Evolutionary conservation across 2,888 invertebrate genomes (phyloP).

Genomic region (Aporophyla lueneburgensis): DNA sequence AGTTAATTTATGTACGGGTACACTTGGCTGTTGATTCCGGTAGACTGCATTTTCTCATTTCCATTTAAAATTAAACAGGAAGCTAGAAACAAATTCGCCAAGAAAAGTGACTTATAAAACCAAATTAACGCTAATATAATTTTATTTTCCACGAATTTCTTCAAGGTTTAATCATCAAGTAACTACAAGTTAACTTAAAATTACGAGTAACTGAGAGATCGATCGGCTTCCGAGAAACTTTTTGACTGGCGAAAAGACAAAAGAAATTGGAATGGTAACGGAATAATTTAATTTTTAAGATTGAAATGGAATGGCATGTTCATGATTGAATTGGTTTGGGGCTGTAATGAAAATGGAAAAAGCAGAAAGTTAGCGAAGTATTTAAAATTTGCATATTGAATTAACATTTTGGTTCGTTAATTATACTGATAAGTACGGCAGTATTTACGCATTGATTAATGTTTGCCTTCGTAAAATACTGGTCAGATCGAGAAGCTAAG

Average conservation of each 20-base stretch:
- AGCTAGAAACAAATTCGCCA: constrained; percentile 22
- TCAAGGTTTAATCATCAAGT: background rate
- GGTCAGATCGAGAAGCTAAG: constrained; percentile 17
- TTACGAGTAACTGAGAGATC: background rate
- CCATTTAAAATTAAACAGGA: constrained; percentile 16
- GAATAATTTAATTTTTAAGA: constrained; percentile 39
- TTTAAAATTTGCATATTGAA: constrained; percentile 26
- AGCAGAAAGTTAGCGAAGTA: constrained; percentile 29
- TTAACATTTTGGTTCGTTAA: constrained; percentile 13
- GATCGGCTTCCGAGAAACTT: constrained; percentile 24
- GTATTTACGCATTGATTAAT: constrained; percentile 1
- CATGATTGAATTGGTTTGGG: constrained; percentile 30
- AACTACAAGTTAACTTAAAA: constrained; percentile 11
- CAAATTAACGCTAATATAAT: constrained; percentile 22
- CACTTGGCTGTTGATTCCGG: constrained; percentile 9
- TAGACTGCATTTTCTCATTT: constrained; percentile 34
- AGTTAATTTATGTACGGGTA: constrained; percentile 1
- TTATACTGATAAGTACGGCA: constrained; percentile 2
- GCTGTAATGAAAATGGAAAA: constrained; percentile 24
- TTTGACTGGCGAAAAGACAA: constrained; percentile 10
- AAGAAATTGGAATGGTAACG: constrained; percentile 26
- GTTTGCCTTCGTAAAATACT: constrained; percentile 3
- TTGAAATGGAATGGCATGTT: constrained; percentile 25
- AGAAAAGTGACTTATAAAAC: constrained; percentile 18
- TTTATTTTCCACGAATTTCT: constrained; percentile 9